These are phyloP conservation scores for Eptesicus fuscus DNA, from an alignment of 2,113 vertebrate species.

Conservation along the genomic window DNA sequence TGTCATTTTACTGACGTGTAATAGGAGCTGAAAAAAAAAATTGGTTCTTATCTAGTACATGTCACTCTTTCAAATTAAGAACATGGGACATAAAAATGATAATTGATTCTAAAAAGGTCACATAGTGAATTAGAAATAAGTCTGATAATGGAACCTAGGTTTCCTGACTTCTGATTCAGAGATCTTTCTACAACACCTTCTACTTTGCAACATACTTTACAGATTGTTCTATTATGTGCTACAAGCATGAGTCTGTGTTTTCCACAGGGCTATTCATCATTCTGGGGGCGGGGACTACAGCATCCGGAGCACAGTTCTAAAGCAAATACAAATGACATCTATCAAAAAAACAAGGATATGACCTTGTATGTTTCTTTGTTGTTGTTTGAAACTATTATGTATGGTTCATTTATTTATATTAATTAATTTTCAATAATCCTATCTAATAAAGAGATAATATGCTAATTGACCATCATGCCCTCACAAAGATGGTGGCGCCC, in stretches of 20 bases:
- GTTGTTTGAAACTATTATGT: not conserved
- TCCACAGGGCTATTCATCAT: not conserved
- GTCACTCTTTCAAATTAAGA: conserved; percentile 33
- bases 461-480: no score
- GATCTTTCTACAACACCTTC: not conserved
- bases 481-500: no score
- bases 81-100: not conserved
- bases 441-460: no score
- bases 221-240: not conserved
- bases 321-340: not conserved
- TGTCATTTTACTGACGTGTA: conserved; percentile 20
- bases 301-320: not conserved
- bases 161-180: conserved; percentile 26
- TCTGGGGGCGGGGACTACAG: not conserved
- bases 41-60: not conserved
- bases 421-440: not conserved
- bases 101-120: conserved; percentile 46
- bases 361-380: not conserved
- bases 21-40: conserved; percentile 4
- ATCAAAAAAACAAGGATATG: not conserved
- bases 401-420: not conserved
- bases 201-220: not conserved
- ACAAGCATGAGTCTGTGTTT: not conserved
- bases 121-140: conserved; percentile 34
- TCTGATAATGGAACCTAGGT: conserved; percentile 22